Evolutionary conservation across 2,113 vertebrate species (phyloP).

Genomic region (Bettongia penicillata): DNA sequence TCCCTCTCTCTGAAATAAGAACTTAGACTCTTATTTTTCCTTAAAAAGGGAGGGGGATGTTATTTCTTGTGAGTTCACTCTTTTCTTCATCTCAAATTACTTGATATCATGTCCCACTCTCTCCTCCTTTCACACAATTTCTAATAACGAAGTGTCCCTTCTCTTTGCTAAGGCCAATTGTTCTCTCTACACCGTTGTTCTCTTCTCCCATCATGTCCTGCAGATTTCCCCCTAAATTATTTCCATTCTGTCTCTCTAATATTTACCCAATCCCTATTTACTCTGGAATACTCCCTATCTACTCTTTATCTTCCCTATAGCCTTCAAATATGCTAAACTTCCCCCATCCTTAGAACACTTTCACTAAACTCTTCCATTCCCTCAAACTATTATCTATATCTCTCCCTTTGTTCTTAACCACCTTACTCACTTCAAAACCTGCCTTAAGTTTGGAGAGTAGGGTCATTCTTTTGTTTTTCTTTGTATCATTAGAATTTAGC

Average conservation of each 20-base stretch:
- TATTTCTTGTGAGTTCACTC: background rate
- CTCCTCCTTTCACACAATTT: slow-evolving; percentile 16
- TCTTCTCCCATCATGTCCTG: background rate
- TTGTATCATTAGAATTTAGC: too few species aligned
- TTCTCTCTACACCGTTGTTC: background rate
- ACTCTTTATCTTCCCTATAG: too few species aligned
- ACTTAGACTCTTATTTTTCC: background rate
- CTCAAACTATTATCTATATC: too few species aligned
- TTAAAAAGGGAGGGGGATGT: background rate
- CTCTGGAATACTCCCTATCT: too few species aligned
- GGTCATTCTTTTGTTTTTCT: too few species aligned
- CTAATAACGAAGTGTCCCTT: background rate
- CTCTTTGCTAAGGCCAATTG: background rate
- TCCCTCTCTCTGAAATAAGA: background rate
- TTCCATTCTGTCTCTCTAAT: slow-evolving; percentile 15
- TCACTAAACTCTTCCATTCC: too few species aligned
- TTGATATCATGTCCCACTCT: slow-evolving; percentile 21
- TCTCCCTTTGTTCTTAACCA: too few species aligned
- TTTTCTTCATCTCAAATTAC: background rate
- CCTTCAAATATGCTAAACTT: too few species aligned
- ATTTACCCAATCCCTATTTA: background rate
- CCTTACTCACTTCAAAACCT: too few species aligned
- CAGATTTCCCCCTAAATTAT: background rate
- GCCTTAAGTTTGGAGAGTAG: too few species aligned
- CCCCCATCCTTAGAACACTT: too few species aligned